Evolutionary conservation across 2,797 vertebrate genomes (phyloP), one percentile per base, ranked within the genome.

Genomic region (Karalla daura): DNA sequence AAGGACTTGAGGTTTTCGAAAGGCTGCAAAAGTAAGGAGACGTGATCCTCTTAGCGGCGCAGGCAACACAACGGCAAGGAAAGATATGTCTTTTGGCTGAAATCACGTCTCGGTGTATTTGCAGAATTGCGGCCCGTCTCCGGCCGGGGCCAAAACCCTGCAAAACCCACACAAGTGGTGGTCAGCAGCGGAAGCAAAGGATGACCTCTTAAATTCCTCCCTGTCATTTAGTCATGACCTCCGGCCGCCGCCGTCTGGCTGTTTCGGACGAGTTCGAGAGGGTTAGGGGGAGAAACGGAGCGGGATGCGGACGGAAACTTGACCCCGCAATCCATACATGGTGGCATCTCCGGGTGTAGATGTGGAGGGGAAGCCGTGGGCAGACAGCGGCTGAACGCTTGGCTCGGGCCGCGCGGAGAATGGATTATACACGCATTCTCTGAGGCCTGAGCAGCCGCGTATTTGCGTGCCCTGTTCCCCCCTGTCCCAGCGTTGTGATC

Each of bases 381-480:
- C 63, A 3, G 37, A 23, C 50, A 10, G 45, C 39, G 59, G 47
- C 56, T 76, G 65, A 83, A 68, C 56, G 70, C 39, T 20, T 74
- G 77, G 43, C 82, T 65, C 62, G 23, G 52, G 50, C 60, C 9
- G 21, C 54, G 78, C 78, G 73, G 78, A 82, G 70, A 82, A 87
- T 81, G 68, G 72, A 85, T 88, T 89, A 60, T 68, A 67, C 33
- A 52, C 81, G 85, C 76, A 80, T 80, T 85, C 80, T 85, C 65
- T 81, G 32, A 37, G 9, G n/a, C 59, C 66, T 63, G 50, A 78
- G 65, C 63, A 52, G 74, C 71, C 73, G 45, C 58, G 73, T 66
- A 47, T 61, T 78, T 81, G 45, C 65, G 55, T 74, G 67, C 65
- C 59, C 49, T 73, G 25, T 76, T n/a, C 53, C 36, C 60, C 50